Base-by-base conservation (phyloP, 2,797 vertebrate species). In the Vireo griseus region DNA sequence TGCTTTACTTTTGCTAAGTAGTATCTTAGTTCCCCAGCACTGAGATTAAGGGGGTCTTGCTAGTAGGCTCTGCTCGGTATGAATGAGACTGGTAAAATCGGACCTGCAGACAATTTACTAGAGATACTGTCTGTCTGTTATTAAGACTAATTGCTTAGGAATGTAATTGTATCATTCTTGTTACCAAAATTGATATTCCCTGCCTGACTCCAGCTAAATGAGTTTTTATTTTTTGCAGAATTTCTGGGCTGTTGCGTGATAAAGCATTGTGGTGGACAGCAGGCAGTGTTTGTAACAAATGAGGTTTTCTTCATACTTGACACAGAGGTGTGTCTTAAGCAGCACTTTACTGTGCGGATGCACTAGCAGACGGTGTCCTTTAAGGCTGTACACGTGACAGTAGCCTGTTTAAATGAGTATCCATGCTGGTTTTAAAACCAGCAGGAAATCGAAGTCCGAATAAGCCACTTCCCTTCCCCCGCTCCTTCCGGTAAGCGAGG, bases 141-240 rank as follows among this genome's bases (percentile, higher is more conserved):
- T 28, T 45, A 58, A 85, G 54, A 75, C 51, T 62, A 63, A 67
- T 93, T 81, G 71, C 82, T 50, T 50, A 62, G 77, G 76, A 90
- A 92, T 35, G 28, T 68, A 92, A 81, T 72, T 65, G 35, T 91
- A 63, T 88, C 28, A 22, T 82, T 88, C 74, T 26, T 84, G 71
- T 92, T 94, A 52, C 74, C 61, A 72, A 88, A 92, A 95, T 16
- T 86, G 73, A 86, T 92, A 75, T 91, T 73, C 42, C 58, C 55
- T 86, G 73, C 66, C 80, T 84, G 77, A 82, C 51, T 9, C 1
- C 37, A 52, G 83, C 51, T 86, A 90, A 90, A 93, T 79, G 74
- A 86, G 40, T 47, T 90, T 74, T 84, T 48, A 35, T 76, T 88
- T 96, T 96, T 83, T 79, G 37, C 63, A 85, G 88, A 19, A 35